These are phyloP conservation scores for Tortricodes alternella DNA, from an alignment of 2,888 invertebrate genomes.

Conservation along the genomic window DNA sequence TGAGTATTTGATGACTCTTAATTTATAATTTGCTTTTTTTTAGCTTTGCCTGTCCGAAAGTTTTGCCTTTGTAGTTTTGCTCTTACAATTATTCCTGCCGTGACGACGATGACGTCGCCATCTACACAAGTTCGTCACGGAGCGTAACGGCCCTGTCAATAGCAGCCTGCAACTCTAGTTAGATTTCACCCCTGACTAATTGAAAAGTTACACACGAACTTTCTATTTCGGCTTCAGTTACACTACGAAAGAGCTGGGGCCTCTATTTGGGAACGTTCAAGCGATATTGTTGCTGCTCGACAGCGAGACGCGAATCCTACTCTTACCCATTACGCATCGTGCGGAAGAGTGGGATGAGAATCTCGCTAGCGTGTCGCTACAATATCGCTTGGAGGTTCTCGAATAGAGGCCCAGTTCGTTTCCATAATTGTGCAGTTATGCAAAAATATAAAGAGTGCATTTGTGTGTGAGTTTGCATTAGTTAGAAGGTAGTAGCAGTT, in stretches of 20 bases:
- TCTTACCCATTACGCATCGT: too few species aligned
- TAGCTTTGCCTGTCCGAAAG: background rate
- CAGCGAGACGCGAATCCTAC: too few species aligned
- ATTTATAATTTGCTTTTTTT: slow-evolving; percentile 20
- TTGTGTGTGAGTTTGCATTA: slow-evolving; percentile 10
- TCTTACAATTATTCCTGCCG: background rate
- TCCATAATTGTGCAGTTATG: background rate
- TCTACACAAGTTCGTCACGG: background rate
- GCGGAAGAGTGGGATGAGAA: too few species aligned
- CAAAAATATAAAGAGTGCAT: background rate
- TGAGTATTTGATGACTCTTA: background rate
- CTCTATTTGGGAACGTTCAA: too few species aligned
- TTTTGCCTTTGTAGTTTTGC: background rate
- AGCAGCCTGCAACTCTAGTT: background rate
- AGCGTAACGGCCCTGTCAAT: background rate
- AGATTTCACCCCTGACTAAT: slow-evolving; percentile 14
- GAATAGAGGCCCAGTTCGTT: too few species aligned
- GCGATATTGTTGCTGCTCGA: too few species aligned
- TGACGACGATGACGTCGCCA: background rate
- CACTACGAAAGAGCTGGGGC: background rate
- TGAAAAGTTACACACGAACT: slow-evolving; percentile 5
- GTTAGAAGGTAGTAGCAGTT: slow-evolving; percentile 39
- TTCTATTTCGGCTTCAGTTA: background rate
- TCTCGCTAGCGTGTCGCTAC: too few species aligned
- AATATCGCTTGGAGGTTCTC: too few species aligned